These are phyloP conservation scores for Dysmachus trigonus DNA, from an alignment of 2,888 invertebrate genomes.

Conservation along the genomic window DNA sequence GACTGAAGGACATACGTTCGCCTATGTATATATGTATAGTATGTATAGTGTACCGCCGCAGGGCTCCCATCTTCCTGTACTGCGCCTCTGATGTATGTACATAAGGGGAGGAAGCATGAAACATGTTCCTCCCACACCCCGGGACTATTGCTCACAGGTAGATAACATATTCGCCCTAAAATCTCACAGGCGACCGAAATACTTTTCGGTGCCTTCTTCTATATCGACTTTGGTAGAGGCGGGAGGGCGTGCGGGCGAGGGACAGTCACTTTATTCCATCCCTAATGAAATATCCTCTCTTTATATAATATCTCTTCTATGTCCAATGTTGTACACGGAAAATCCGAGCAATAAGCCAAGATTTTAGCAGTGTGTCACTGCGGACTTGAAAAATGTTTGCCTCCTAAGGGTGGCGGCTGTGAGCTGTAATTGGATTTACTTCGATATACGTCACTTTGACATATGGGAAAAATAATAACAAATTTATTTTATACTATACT, in stretches of 20 bases:
- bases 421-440: background rate
- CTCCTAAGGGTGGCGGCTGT: background rate
- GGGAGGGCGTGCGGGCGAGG: background rate
- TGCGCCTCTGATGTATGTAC: slow-evolving; percentile 3
- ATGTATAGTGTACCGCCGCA: background rate
- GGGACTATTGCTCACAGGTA: background rate
- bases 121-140: slow-evolving; percentile 6
- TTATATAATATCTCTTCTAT: too few relatives aligned
- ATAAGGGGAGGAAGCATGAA: slow-evolving; percentile 20
- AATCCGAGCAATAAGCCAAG: background rate
- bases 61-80: background rate
- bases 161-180: slow-evolving; percentile 1
- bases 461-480: background rate
- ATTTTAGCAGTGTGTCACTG: slow-evolving; percentile 13
- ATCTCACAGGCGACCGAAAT: slow-evolving; percentile 9
- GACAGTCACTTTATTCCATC: slow-evolving; percentile 21
- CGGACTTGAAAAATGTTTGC: background rate
- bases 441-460: background rate
- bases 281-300: background rate
- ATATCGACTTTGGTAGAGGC: background rate
- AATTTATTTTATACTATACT: background rate
- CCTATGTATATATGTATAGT: too few relatives aligned
- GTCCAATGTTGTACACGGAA: background rate
- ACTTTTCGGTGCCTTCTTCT: background rate
- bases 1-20: background rate